Conservation (phyloP, 2,888 invertebrate species). For the Ernsta delagoae region DNA sequence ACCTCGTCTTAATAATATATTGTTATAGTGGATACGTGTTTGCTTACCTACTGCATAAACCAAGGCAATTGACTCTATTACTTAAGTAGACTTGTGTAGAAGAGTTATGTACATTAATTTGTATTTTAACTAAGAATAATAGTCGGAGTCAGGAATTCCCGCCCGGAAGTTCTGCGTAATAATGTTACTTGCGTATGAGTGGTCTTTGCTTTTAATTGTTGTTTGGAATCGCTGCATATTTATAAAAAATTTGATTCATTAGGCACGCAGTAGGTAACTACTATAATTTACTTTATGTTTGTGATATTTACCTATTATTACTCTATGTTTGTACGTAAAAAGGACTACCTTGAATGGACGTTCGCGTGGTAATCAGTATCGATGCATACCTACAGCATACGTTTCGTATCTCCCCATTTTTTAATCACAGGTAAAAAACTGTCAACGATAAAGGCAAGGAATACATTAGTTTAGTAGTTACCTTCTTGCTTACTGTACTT, state of each 20-base stretch:
- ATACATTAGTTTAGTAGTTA: no score
- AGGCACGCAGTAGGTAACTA: no score
- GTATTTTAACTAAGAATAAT: slow-evolving; percentile 9
- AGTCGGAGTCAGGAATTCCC: background rate
- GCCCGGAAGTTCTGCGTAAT: slow-evolving; percentile 1
- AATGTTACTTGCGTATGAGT: background rate
- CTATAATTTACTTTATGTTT: no score
- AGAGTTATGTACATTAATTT: slow-evolving; percentile 16
- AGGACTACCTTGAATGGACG: no score
- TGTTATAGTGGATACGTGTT: slow-evolving; percentile 61
- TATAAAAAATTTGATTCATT: background rate
- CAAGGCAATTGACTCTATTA: slow-evolving; percentile 21
- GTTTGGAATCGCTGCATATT: background rate
- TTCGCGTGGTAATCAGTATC: no score
- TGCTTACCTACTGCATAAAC: slow-evolving; percentile 34
- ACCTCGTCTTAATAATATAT: slow-evolving; percentile 71
- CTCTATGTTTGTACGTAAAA: no score
- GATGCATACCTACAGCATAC: no score
- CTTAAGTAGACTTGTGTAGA: slow-evolving; percentile 11
- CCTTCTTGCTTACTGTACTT: no score
- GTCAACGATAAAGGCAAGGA: no score
- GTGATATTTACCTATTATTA: no score
- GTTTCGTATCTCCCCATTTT: no score
- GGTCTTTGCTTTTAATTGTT: background rate
- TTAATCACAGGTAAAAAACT: no score